A percentile compares a stretch with the other conserved stretches of the same genome.
Conservation (phyloP, 2,113 vertebrate species). For the Coptodon rendalli region DNA sequence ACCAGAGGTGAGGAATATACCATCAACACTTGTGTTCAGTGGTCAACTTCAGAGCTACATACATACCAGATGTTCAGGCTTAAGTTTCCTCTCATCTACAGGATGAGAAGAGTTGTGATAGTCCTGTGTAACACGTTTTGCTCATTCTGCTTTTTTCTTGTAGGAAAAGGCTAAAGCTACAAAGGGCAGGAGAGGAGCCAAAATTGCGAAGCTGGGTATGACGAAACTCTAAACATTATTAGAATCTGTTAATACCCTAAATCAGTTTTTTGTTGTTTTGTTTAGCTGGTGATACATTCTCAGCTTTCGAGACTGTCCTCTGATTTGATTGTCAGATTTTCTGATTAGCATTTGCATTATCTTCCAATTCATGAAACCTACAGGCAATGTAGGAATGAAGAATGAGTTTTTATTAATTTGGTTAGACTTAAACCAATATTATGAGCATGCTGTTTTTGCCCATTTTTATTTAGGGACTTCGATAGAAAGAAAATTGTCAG, state of each 20-base stretch:
- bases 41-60: not conserved
- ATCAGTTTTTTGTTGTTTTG: not conserved
- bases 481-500: not conserved
- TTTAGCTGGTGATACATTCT: not conserved
- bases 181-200: constrained; percentile 82
- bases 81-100: not conserved
- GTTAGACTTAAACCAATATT: not conserved
- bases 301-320: not conserved
- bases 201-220: constrained; percentile 81
- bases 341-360: not conserved
- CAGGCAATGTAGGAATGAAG: not conserved
- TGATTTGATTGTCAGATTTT: not conserved
- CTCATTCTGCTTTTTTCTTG: not conserved
- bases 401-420: not conserved
- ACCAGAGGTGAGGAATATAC: constrained; percentile 68
- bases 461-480: not conserved
- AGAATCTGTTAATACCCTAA: not conserved
- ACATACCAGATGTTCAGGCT: not conserved
- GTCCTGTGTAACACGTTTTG: not conserved
- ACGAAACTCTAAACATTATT: not conserved
- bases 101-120: not conserved
- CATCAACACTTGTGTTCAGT: not conserved
- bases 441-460: not conserved
- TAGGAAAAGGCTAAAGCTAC: constrained; percentile 81
- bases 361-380: not conserved